Conservation (phyloP, 2,797 vertebrate genomes). For the Chanos chanos region DNA sequence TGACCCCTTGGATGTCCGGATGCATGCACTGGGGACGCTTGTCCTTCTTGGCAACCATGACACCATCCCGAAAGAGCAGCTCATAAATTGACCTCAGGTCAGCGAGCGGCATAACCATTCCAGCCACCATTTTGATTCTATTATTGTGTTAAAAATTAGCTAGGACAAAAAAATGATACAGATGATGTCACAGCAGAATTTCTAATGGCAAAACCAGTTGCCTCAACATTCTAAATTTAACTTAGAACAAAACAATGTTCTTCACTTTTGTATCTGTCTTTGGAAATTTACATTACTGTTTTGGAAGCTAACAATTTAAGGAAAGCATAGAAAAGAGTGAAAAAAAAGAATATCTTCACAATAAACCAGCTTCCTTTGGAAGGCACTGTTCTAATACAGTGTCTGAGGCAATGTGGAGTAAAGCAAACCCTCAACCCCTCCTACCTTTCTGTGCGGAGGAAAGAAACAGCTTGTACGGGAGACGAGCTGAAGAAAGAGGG, state of each 20-base stretch:
- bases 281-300: neutral
- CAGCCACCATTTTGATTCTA: conserved; percentile 80
- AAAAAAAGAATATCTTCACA: conserved; percentile 10
- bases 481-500: neutral
- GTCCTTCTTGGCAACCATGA: conserved; percentile 88
- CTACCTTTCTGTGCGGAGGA: conserved; percentile 49
- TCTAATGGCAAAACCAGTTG: neutral
- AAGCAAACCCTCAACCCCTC: conserved; percentile 43
- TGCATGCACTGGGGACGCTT: conserved; percentile 77
- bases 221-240: neutral
- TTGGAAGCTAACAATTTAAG: conserved; percentile 7
- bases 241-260: conserved; percentile 5
- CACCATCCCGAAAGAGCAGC: conserved; percentile 85
- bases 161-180: conserved; percentile 23
- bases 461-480: conserved; percentile 40
- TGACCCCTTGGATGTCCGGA: conserved; percentile 77
- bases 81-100: conserved; percentile 86
- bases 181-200: neutral
- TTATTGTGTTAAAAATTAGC: conserved; percentile 14
- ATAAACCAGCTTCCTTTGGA: conserved; percentile 19
- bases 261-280: conserved; percentile 15
- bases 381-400: conserved; percentile 14
- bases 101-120: conserved; percentile 86
- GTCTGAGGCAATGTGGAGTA: conserved; percentile 39
- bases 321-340: conserved; percentile 8